Evolutionary conservation across 2,113 vertebrate species (phyloP).

Genomic region (Caracal caracal): DNA sequence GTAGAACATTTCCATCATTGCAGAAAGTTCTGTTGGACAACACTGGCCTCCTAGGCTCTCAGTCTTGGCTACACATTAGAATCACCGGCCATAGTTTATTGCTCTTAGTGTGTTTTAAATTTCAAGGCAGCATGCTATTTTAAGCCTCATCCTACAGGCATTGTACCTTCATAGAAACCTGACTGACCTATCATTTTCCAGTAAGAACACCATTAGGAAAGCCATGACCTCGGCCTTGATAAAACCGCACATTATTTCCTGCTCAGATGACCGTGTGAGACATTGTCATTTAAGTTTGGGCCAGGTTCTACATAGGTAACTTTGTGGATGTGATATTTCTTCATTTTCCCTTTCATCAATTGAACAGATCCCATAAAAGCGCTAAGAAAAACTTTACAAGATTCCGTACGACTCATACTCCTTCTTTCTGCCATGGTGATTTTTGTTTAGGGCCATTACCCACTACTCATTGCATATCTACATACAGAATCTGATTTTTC

Average conservation of each 20-base stretch:
- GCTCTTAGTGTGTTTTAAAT: neutral
- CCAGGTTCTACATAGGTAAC: neutral
- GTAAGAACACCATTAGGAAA: slow-evolving; percentile 48
- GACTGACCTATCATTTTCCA: neutral
- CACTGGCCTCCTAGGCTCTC: neutral
- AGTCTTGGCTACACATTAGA: neutral
- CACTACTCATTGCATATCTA: neutral
- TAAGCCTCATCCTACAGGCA: neutral
- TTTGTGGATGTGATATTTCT: neutral
- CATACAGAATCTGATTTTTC: slow-evolving; percentile 2
- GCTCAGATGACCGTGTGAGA: neutral
- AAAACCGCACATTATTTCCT: neutral
- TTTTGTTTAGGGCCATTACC: neutral
- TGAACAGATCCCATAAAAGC: neutral
- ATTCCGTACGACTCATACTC: neutral
- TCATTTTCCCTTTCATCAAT: slow-evolving; percentile 28
- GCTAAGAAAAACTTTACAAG: neutral
- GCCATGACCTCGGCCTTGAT: neutral
- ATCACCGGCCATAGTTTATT: neutral
- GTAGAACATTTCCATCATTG: neutral
- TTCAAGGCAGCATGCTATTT: neutral
- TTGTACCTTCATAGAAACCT: neutral
- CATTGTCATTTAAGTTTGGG: neutral
- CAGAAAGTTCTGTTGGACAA: neutral
- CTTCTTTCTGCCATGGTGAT: neutral